phyloP scores from a whole-genome alignment of 2,888 invertebrate genomes.

The Cyrtodaria siliqua region DNA sequence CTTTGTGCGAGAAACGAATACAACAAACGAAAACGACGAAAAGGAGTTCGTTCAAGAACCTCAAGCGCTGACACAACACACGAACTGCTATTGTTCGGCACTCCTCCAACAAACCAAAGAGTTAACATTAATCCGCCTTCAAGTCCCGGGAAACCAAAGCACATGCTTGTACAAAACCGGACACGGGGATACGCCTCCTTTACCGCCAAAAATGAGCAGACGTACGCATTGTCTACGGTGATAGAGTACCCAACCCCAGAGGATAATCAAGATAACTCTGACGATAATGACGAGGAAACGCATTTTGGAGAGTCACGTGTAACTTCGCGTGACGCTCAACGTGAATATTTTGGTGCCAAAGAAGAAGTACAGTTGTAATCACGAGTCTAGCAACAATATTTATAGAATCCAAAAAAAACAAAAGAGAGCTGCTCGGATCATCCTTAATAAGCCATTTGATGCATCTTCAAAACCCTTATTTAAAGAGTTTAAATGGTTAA shows the following conservation, averaged over 20 bases:
- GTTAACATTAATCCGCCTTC: constrained; percentile 40
- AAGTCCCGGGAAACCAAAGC: constrained; percentile 48
- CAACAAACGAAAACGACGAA: constrained; percentile 1
- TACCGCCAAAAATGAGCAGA: constrained; percentile 48
- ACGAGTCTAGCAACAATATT: no score
- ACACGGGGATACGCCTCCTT: constrained; percentile 44
- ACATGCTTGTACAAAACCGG: constrained; percentile 35
- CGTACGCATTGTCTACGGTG: constrained; percentile 47
- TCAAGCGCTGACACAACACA: not conserved
- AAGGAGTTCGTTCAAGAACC: not conserved
- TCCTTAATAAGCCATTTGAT: no score
- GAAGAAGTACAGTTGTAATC: no score
- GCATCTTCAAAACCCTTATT: no score
- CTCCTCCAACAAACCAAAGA: constrained; percentile 29
- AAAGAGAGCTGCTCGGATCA: no score
- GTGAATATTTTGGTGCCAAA: no score
- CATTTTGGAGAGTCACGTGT: no score
- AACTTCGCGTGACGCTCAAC: no score
- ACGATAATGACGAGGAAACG: not conserved
- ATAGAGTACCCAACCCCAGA: constrained; percentile 39
- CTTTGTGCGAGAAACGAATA: constrained; percentile 27
- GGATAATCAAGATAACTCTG: constrained; percentile 10
- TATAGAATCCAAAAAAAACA: no score
- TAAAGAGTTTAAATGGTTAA: no score
- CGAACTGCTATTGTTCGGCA: constrained; percentile 19